Conservation (phyloP, 2,888 invertebrate genomes). For the Acanthoscelides obtectus region DNA sequence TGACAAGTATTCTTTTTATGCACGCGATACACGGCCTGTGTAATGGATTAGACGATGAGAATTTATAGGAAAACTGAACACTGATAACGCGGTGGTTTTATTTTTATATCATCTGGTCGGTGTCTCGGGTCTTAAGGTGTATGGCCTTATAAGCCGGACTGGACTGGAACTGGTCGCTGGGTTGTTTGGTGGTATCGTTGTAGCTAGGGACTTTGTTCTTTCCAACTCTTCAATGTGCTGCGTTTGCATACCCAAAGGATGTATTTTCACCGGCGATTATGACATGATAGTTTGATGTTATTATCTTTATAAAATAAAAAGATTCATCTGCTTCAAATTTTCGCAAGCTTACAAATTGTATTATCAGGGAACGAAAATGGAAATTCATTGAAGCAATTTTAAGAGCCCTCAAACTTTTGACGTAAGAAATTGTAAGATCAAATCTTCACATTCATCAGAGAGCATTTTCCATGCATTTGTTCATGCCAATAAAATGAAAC, state of each 20-base stretch:
- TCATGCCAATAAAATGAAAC: too few species aligned
- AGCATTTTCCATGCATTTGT: too few species aligned
- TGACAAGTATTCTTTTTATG: slow-evolving; percentile 7
- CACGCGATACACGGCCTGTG: background rate
- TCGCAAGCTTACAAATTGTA: too few species aligned
- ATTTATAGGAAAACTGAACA: background rate
- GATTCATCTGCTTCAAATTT: too few species aligned
- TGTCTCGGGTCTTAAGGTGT: background rate
- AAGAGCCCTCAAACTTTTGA: too few species aligned
- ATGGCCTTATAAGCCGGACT: background rate
- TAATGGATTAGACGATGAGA: background rate
- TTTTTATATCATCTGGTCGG: too few species aligned
- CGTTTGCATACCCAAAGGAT: background rate
- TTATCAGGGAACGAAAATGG: too few species aligned
- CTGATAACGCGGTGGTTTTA: background rate
- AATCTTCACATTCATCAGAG: too few species aligned
- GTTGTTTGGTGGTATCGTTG: background rate
- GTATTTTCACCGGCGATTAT: background rate
- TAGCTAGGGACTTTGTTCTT: background rate
- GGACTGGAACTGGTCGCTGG: background rate
- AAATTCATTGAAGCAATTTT: too few species aligned
- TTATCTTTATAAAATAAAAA: too few species aligned
- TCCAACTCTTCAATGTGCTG: too few species aligned
- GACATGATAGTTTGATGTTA: background rate
- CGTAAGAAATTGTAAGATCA: too few species aligned